Conservation (phyloP, 2,113 vertebrate genomes). For the Dasypus novemcinctus region DNA sequence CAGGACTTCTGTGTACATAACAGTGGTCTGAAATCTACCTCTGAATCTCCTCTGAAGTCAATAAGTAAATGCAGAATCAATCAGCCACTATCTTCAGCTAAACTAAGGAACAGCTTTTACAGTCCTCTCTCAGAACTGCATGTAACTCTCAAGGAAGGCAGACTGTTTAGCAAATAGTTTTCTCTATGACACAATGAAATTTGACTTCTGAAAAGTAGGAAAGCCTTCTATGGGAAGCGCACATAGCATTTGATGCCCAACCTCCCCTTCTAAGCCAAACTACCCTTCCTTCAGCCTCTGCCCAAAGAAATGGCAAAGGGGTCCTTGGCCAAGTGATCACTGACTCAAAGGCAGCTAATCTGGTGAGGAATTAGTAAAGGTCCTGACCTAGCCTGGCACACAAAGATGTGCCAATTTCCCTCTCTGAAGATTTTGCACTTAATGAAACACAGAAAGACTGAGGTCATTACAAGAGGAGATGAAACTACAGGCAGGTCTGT, state of each 20-base stretch:
- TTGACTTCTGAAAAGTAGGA: not conserved
- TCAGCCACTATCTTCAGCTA: constrained; percentile 5
- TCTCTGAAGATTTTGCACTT: not conserved
- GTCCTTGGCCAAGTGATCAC: not conserved
- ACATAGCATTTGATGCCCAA: not conserved
- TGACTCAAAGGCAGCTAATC: not conserved
- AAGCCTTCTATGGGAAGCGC: not conserved
- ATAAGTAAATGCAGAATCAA: not conserved
- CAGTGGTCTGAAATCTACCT: not conserved
- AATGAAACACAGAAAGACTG: not conserved
- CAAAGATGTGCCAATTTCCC: not conserved
- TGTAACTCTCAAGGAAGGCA: not conserved
- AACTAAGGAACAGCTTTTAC: not conserved
- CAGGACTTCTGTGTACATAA: not conserved
- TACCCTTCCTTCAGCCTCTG: not conserved
- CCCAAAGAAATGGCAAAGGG: not conserved
- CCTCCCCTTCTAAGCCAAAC: not conserved
- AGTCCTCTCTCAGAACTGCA: not conserved
- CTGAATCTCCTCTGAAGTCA: constrained; percentile 14
- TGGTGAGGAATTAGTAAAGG: not conserved
- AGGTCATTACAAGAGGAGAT: not conserved
- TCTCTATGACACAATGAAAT: not conserved
- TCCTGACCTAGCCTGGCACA: not conserved
- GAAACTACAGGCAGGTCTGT: not conserved
- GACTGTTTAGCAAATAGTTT: not conserved